Conservation (phyloP, 1,140 invertebrate species). For the Dufourea novaeangliae region DNA sequence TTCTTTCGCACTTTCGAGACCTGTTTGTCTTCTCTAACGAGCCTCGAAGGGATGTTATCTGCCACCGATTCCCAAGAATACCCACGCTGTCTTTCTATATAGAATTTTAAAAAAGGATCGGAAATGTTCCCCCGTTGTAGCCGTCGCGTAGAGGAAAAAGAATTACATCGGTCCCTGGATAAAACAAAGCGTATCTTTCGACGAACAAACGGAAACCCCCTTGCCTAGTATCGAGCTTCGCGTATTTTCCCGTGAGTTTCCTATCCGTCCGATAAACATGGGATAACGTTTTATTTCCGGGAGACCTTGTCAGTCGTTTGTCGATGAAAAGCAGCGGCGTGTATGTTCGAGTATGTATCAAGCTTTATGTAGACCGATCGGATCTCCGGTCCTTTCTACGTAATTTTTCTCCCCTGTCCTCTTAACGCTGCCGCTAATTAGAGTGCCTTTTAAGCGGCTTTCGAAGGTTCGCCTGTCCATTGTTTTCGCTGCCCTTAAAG, state of each 20-base stretch:
- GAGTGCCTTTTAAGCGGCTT: conserved; percentile 39
- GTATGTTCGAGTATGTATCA: no score
- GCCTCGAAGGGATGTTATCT: background rate
- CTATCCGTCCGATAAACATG: no score
- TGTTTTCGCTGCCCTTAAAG: conserved; percentile 30
- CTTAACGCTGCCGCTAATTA: conserved; percentile 23
- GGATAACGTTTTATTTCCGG: background rate
- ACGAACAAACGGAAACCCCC: background rate
- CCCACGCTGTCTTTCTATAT: background rate
- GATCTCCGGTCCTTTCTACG: background rate
- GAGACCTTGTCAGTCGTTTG: no score
- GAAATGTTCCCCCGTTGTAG: background rate
- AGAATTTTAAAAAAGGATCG: background rate
- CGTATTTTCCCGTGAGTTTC: background rate
- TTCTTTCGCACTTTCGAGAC: background rate
- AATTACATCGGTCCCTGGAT: background rate
- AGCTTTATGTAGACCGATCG: no score
- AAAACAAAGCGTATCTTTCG: background rate
- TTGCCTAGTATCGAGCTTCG: background rate
- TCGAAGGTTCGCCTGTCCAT: conserved; percentile 7
- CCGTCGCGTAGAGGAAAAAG: background rate
- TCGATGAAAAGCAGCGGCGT: no score
- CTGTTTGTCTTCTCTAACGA: background rate
- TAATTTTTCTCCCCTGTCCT: conserved; percentile 15
- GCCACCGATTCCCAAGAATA: background rate